phyloP scores from a whole-genome alignment of 2,888 invertebrate genomes.

The Heterodera filipjevi region DNA sequence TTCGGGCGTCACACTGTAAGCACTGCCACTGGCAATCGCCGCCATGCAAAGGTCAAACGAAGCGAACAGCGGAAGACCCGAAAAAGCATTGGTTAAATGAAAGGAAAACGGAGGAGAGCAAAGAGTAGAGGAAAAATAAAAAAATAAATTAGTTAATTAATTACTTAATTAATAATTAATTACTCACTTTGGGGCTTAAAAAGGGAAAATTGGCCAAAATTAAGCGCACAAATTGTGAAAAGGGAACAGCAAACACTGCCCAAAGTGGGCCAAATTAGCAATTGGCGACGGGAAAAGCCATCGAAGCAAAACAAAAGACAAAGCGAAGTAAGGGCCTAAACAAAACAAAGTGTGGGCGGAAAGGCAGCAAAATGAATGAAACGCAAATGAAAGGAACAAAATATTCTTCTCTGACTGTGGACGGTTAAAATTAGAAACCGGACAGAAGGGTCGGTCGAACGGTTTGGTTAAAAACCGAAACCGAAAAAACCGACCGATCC shows the following conservation, averaged over 20 bases:
- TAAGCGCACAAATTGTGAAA: neutral
- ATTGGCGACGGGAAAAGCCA: slow-evolving; percentile 48
- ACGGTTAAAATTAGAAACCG: too few species aligned
- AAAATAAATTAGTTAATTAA: too few species aligned
- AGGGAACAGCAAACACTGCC: slow-evolving; percentile 47
- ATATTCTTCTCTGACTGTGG: too few species aligned
- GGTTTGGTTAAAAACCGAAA: too few species aligned
- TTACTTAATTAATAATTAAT: too few species aligned
- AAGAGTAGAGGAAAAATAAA: too few species aligned
- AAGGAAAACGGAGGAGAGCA: neutral
- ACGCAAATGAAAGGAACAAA: too few species aligned
- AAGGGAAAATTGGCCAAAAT: neutral
- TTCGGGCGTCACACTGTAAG: slow-evolving; percentile 58
- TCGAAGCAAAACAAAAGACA: slow-evolving; percentile 51
- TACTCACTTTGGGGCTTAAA: neutral
- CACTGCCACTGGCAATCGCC: slow-evolving; percentile 57
- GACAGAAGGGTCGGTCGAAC: too few species aligned
- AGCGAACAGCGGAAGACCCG: slow-evolving; percentile 48
- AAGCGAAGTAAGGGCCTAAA: slow-evolving; percentile 50
- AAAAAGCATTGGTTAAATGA: slow-evolving; percentile 36
- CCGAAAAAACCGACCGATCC: too few species aligned
- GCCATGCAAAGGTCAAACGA: slow-evolving; percentile 57
- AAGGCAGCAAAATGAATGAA: too few species aligned
- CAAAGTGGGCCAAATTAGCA: slow-evolving; percentile 54
- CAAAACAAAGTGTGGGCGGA: too few species aligned